A percentile compares a stretch with the other conserved stretches of the same genome.
These are phyloP conservation scores for Gambelia wislizenii DNA, from an alignment of 2,797 vertebrate species.

Conservation along the genomic window DNA sequence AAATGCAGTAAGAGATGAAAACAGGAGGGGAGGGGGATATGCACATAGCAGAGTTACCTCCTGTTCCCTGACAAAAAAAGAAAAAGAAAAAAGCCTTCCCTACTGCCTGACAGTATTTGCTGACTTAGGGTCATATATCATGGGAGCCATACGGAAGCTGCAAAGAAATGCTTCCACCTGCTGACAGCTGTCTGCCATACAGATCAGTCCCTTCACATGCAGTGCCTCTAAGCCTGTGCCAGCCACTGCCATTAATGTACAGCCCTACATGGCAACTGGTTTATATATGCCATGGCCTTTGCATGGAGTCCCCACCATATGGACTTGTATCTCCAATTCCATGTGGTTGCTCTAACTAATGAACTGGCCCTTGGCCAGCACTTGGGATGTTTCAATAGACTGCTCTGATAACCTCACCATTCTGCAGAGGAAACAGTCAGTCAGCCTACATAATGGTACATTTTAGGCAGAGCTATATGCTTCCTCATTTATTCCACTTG, in stretches of 20 bases:
- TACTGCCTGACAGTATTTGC: not conserved
- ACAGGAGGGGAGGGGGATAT: not conserved
- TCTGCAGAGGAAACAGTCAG: not conserved
- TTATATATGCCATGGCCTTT: not conserved
- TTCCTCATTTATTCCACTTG: not conserved
- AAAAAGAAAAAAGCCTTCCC: not conserved
- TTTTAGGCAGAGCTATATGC: not conserved
- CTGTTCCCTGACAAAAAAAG: no score
- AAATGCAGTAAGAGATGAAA: accelerated
- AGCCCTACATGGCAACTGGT: not conserved
- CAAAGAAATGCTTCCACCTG: not conserved
- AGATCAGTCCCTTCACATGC: not conserved
- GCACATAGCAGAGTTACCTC: not conserved
- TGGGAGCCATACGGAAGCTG: not conserved
- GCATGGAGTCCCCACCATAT: not conserved
- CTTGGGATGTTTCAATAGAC: not conserved
- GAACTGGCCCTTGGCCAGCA: not conserved
- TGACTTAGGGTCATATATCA: conserved; percentile 5
- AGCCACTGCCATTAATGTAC: not conserved
- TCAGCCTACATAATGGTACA: not conserved
- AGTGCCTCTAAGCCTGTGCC: not conserved
- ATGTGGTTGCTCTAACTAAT: not conserved
- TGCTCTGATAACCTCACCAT: not conserved
- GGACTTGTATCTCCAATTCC: not conserved
- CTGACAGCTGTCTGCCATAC: not conserved